A percentile compares a stretch with the other conserved stretches of the same genome.
Evolutionary conservation across 2,888 invertebrate species (phyloP).

Genomic region (Atherix ibis): DNA sequence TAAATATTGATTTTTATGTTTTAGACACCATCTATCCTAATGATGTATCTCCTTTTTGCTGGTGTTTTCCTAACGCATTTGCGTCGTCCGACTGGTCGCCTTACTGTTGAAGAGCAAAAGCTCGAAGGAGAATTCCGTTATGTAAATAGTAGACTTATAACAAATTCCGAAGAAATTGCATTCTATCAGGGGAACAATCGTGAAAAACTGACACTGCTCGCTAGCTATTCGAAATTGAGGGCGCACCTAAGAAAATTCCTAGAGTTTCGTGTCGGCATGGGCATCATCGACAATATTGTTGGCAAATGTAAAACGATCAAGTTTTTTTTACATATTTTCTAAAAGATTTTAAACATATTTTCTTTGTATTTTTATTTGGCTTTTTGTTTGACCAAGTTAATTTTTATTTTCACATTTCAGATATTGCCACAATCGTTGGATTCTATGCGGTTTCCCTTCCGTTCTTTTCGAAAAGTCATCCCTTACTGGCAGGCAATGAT

Average conservation of each 20-base stretch:
- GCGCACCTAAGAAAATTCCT: conserved; percentile 73
- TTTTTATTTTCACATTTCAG: too few relatives aligned
- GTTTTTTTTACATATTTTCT: background rate
- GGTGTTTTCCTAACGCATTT: conserved; percentile 76
- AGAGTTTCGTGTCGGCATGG: conserved; percentile 80
- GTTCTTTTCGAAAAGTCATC: conserved; percentile 66
- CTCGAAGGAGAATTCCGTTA: conserved; percentile 98
- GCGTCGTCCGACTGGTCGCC: conserved; percentile 65
- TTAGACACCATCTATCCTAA: conserved; percentile 79
- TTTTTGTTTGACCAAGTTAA: too few relatives aligned
- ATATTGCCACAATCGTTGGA: conserved; percentile 90
- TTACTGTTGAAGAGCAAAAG: conserved; percentile 90
- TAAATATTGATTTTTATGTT: conserved; percentile 9
- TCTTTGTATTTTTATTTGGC: too few relatives aligned
- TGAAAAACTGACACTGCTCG: conserved; percentile 73
- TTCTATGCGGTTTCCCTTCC: conserved; percentile 91
- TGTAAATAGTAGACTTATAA: conserved; percentile 89
- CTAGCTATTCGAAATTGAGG: conserved; percentile 79
- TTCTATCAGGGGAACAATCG: conserved; percentile 68
- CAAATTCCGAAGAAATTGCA: conserved; percentile 79
- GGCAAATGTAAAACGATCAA: conserved; percentile 71
- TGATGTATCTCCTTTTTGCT: conserved; percentile 73
- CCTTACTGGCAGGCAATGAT: conserved; percentile 44
- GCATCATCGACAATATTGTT: conserved; percentile 87
- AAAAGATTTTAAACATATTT: background rate